These are phyloP conservation scores for Dicerorhinus sumatrensis DNA, from an alignment of 2,113 vertebrate species.

Conservation along the genomic window DNA sequence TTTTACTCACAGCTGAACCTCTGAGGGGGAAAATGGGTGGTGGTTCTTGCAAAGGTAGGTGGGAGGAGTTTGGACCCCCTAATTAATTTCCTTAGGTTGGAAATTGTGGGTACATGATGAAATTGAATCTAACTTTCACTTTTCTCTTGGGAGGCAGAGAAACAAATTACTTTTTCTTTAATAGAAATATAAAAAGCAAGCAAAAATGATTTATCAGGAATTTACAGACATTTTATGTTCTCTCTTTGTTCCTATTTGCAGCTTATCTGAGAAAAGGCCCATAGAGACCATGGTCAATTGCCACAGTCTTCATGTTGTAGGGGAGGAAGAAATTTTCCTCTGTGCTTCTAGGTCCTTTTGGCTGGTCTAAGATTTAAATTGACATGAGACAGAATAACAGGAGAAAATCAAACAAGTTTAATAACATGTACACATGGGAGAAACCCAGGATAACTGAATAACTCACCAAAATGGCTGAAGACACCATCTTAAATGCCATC, in stretches of 20 bases:
- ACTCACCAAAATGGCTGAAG: too few species aligned
- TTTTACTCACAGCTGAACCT: not conserved
- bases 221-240: not conserved
- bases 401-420: too few species aligned
- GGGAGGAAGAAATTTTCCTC: too few species aligned
- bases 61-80: not conserved
- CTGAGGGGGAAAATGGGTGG: not conserved
- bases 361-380: too few species aligned
- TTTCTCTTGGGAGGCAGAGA: not conserved
- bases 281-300: rapidly evolving
- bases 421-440: too few species aligned
- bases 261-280: not conserved
- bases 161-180: not conserved
- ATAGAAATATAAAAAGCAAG: not conserved
- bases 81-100: not conserved
- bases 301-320: not conserved
- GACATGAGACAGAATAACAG: too few species aligned
- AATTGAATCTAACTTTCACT: not conserved
- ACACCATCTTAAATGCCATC: too few species aligned
- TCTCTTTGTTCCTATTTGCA: not conserved
- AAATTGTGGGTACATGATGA: not conserved
- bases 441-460: too few species aligned
- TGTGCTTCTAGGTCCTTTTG: too few species aligned
- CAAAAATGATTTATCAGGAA: not conserved
- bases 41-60: not conserved